These are phyloP conservation scores for Laspeyria flexula DNA, from an alignment of 2,888 invertebrate genomes.

Conservation along the genomic window DNA sequence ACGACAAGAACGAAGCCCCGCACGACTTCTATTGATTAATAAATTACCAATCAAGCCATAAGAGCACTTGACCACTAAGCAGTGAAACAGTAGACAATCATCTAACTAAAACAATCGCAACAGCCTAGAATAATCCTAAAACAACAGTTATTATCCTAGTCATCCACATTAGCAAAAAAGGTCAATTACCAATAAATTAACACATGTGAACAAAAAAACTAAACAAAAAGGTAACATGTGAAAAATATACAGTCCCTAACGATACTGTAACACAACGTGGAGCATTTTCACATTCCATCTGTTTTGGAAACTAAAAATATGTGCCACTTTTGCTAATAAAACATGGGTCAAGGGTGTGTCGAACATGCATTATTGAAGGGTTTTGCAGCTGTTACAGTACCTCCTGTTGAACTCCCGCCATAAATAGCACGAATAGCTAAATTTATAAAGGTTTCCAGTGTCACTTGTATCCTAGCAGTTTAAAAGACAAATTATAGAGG, in stretches of 20 bases:
- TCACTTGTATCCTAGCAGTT: constrained; percentile 6
- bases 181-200: neutral
- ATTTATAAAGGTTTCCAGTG: constrained; percentile 19
- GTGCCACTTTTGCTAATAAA: constrained; percentile 14
- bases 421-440: constrained; percentile 12
- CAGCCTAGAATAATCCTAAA: no score
- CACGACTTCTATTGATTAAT: no score
- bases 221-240: neutral
- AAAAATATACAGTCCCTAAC: neutral
- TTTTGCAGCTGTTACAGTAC: constrained; percentile 29
- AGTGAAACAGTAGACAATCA: no score
- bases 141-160: no score
- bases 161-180: no score
- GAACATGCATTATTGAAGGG: constrained; percentile 28
- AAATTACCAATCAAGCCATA: no score
- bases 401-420: constrained; percentile 7
- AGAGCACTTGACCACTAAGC: no score
- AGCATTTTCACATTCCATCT: constrained; percentile 3
- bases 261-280: neutral
- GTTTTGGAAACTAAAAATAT: constrained; percentile 13
- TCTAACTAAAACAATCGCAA: no score
- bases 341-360: constrained; percentile 16
- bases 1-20: no score
- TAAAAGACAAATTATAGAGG: constrained; percentile 9
- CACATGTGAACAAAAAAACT: neutral